These are phyloP conservation scores for Uromys caudimaculatus DNA, from an alignment of 2,797 vertebrate species.

Conservation along the genomic window DNA sequence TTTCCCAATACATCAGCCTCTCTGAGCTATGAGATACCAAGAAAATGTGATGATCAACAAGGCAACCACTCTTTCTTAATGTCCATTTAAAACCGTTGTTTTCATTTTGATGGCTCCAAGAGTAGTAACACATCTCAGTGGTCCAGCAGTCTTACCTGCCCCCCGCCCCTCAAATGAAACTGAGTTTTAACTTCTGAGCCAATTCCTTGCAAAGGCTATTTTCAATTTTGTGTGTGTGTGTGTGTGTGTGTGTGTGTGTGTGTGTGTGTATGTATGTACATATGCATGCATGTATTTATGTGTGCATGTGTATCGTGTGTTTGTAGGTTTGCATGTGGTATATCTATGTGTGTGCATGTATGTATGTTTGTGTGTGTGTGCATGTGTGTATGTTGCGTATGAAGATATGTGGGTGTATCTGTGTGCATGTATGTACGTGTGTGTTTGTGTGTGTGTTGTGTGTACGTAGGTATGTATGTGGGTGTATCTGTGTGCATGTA, in stretches of 20 bases:
- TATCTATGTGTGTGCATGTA: not conserved
- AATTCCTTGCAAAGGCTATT: conserved; percentile 14
- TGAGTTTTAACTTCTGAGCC: conserved; percentile 46
- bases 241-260: not conserved
- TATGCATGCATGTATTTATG: too few species aligned
- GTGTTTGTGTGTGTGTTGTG: too few species aligned
- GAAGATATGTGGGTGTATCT: not conserved
- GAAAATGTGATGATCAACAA: conserved; percentile 36
- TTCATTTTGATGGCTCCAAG: conserved; percentile 21
- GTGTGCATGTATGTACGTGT: not conserved
- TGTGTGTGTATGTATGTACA: too few species aligned
- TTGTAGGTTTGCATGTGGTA: not conserved
- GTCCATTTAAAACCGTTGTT: conserved; percentile 11
- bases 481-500: too few species aligned
- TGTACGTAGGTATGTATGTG: not conserved
- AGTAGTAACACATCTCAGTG: conserved; percentile 11
- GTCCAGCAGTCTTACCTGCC: not conserved
- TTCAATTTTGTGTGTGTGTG: not conserved
- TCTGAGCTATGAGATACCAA: not conserved
- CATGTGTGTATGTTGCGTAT: not conserved
- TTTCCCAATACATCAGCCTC: not conserved
- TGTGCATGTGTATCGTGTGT: not conserved
- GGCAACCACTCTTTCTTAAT: not conserved
- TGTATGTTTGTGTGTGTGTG: not conserved
- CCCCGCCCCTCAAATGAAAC: conserved; percentile 5